Evolutionary conservation across 2,888 invertebrate species (phyloP), one percentile per base, ranked within the genome.

Genomic region (Caenorhabditis afra): DNA sequence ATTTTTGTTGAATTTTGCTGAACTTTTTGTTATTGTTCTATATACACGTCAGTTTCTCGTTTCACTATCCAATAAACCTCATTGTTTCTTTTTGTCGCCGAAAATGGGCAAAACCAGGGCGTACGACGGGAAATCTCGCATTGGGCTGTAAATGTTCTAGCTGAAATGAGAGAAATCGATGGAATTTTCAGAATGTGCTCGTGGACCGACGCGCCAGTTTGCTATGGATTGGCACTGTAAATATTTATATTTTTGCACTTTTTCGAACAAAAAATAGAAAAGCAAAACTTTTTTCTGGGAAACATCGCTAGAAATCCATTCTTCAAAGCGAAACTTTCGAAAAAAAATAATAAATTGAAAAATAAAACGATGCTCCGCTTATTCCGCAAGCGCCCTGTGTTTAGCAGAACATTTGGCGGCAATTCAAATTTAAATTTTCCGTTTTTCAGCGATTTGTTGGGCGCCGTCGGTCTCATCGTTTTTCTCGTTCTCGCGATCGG

Each of bases 201-300:
- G 14, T 73, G 73, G 73, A 64, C 58, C 29, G 35, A 14, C 20
- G 57, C 64, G 1, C 73, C 64, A 7, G 35, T 73, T 22, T 73
- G 73, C 41, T 73, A 64, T 37, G 73, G 73, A 50, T 29, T 73
- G 58, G 16, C 41, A n/a, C 22, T 73, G 73, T 73, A 39, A 39
- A 62, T 58, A 49, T 49, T 49, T 49, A 22, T 22, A 29, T 23
- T 23, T 23, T 52, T 52, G 52, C 7, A 47, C 37, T 37, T 37
- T 37, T 37, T 37, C 11, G 37, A 37, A 11, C 37, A 5, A 47
- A 47, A 47, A 7, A 18, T 7, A 3, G 16, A 18, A 47, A 47
- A 47, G 8, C 16, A 3, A 49, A 49, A 49, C 20, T 7, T 49
- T 8, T 22, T 14, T 29, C 29, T 29, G 29, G 7, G 3, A 7